phyloP scores from a whole-genome alignment of 2,113 vertebrate genomes.

The Hyaena hyaena region DNA sequence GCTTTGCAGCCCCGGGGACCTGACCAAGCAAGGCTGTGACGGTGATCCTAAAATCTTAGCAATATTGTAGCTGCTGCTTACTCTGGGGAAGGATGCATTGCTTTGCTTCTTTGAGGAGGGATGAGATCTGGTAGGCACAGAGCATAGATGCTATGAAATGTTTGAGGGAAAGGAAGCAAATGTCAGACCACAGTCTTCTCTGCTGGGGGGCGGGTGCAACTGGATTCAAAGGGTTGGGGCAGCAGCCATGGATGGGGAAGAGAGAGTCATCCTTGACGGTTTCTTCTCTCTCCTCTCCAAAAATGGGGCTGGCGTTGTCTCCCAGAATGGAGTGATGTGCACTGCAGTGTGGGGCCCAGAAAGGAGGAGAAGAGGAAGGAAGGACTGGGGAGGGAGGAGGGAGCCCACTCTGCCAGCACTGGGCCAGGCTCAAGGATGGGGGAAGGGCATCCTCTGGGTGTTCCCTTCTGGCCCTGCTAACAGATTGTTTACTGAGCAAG shows the following conservation, averaged over 20 bases:
- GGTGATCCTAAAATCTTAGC: background rate
- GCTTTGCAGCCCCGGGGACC: background rate
- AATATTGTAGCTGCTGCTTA: constrained; percentile 1
- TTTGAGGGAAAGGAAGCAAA: constrained; percentile 2
- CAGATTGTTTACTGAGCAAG: constrained; percentile 80
- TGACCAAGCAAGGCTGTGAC: constrained; percentile 52
- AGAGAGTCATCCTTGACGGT: constrained; percentile 13
- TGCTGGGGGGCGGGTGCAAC: background rate
- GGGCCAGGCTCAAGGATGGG: background rate
- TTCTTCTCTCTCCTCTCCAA: background rate
- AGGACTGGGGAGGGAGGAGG: background rate
- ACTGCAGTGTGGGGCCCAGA: constrained; percentile 34
- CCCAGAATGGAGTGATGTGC: constrained; percentile 38
- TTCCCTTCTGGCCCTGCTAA: constrained; percentile 38
- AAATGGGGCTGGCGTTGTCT: constrained; percentile 8
- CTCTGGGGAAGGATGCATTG: background rate
- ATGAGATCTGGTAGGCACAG: background rate
- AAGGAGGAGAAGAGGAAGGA: background rate
- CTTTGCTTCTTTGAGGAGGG: constrained; percentile 27
- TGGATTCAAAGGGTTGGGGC: background rate
- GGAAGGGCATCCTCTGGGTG: background rate
- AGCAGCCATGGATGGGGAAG: constrained; percentile 7
- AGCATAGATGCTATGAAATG: background rate
- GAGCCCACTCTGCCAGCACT: background rate
- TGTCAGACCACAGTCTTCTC: background rate